A percentile compares a stretch with the other conserved stretches of the same genome.
Evolutionary conservation across 2,797 vertebrate species (phyloP).

Genomic region (Coregonus suidteri): DNA sequence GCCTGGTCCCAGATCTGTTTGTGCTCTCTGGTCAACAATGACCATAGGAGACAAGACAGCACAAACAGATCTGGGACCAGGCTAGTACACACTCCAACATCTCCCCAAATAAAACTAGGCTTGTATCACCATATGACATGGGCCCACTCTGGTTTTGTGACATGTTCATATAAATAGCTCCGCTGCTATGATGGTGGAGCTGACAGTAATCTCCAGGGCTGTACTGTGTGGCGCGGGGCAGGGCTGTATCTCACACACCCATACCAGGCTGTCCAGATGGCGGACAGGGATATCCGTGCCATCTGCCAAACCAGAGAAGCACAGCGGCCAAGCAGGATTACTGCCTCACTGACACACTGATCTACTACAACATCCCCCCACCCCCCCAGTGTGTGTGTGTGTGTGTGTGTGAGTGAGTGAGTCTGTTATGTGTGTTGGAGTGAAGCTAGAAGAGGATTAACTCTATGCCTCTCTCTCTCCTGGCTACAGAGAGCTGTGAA

Average conservation of each 20-base stretch:
- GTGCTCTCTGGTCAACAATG: no score
- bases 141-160: slow-evolving; percentile 57
- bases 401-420: slow-evolving; percentile 9
- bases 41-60: no score
- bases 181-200: slow-evolving; percentile 45
- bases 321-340: slow-evolving; percentile 70
- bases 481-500: slow-evolving; percentile 70
- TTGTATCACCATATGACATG: slow-evolving; percentile 41
- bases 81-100: background rate
- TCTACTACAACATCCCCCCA: slow-evolving; percentile 56
- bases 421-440: slow-evolving; percentile 68
- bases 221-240: slow-evolving; percentile 43
- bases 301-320: slow-evolving; percentile 76
- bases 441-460: slow-evolving; percentile 79
- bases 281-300: slow-evolving; percentile 72
- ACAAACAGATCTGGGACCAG: no score
- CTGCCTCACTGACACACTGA: slow-evolving; percentile 71
- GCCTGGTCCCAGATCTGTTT: no score
- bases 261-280: slow-evolving; percentile 78
- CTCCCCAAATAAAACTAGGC: slow-evolving; percentile 35
- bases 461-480: slow-evolving; percentile 58
- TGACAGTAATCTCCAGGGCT: slow-evolving; percentile 72
- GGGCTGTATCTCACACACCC: slow-evolving; percentile 31
- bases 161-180: slow-evolving; percentile 64
- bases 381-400: slow-evolving; percentile 25